Evolutionary conservation across 2,113 vertebrate genomes (phyloP).

Genomic region (Oreochromis spilurus): DNA sequence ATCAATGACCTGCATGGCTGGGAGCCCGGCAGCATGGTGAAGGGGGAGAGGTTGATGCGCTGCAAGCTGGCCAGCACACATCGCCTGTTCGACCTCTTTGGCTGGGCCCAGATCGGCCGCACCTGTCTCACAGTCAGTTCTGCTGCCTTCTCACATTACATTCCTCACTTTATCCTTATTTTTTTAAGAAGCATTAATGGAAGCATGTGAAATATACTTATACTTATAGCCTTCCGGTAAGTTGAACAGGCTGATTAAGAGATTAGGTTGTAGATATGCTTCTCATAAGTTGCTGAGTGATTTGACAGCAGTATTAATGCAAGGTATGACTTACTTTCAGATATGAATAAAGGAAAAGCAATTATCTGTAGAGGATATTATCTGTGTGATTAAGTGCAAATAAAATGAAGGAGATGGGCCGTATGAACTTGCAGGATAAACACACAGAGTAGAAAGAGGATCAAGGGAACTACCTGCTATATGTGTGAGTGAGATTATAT

Average conservation of each 20-base stretch:
- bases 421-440: background rate
- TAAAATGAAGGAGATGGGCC: background rate
- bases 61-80: constrained; percentile 92
- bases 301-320: background rate
- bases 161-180: background rate
- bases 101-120: constrained; percentile 87
- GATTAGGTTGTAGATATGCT: background rate
- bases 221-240: background rate
- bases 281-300: background rate
- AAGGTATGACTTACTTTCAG: background rate
- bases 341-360: background rate
- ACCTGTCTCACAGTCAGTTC: constrained; percentile 84
- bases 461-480: background rate
- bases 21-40: constrained; percentile 82
- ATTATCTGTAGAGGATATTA: background rate
- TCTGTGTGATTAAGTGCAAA: background rate
- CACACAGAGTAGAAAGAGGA: background rate
- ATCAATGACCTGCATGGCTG: constrained; percentile 88
- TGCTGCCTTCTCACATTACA: background rate
- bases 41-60: constrained; percentile 90
- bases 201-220: background rate
- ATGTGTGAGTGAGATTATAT: background rate
- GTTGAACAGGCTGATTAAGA: background rate
- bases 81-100: constrained; percentile 89
- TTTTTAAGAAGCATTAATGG: background rate